Evolutionary conservation across 2,113 vertebrate genomes (phyloP).

Genomic region (Melozone crissalis): DNA sequence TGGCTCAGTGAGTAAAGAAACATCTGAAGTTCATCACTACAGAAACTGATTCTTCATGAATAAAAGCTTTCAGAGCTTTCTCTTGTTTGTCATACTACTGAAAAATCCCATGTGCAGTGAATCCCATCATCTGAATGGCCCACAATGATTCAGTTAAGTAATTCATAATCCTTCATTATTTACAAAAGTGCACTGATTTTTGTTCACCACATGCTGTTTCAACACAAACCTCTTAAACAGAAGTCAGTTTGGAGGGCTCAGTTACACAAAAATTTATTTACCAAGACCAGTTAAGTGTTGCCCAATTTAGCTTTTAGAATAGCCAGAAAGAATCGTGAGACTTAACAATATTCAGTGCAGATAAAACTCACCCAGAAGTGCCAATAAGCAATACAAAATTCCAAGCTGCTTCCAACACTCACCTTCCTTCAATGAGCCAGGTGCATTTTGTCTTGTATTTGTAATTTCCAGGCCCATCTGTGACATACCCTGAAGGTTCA

Average conservation of each 20-base stretch:
- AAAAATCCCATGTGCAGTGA: background rate
- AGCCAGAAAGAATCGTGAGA: background rate
- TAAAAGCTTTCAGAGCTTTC: background rate
- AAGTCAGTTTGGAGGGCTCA: background rate
- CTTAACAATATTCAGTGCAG: background rate
- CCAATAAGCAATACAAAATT: background rate
- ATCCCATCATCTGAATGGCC: background rate
- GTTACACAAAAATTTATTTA: background rate
- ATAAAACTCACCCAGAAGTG: background rate
- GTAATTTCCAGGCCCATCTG: conserved; percentile 96
- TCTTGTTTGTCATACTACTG: background rate
- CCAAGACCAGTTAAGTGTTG: background rate
- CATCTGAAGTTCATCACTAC: background rate
- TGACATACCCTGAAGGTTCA: conserved; percentile 88
- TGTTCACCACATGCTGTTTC: background rate
- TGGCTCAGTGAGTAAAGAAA: background rate
- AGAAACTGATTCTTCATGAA: background rate
- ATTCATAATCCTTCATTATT: background rate
- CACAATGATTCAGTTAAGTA: background rate
- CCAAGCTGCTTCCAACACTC: conserved; percentile 61
- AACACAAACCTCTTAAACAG: background rate
- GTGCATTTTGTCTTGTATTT: conserved; percentile 99
- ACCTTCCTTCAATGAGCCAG: conserved; percentile 97
- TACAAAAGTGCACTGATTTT: background rate
- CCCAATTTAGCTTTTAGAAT: background rate